Evolutionary conservation across 92 coral and sea anemone species (phyloP), one percentile per base, ranked within the genome.

Genomic region (Porites evermanni): DNA sequence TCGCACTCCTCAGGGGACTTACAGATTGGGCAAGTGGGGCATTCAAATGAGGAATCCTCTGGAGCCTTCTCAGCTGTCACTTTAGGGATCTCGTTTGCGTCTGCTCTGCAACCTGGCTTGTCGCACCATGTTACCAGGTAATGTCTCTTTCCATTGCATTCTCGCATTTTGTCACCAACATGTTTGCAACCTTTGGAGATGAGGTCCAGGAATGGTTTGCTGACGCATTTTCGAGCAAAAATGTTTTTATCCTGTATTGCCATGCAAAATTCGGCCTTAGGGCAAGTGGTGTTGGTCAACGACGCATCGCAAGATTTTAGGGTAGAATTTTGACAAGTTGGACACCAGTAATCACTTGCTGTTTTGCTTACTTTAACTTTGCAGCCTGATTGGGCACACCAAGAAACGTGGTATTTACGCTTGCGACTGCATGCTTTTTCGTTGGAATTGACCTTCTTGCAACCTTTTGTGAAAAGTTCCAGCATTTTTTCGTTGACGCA

Each of bases 61-160:
- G 47, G 38, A 1, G 1, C 19, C 13, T 58, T 21, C 12, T 38
- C 50, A 13, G 47, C 18, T 10, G 9, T 38, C 47, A 0, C 79
- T 7, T 26, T 4, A 4, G 66, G 59, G 20, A 72, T 72, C 29
- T 24, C 60, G 17, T 64, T 0, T 12, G 68, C 16, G n/a, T 19
- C 44, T 44, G 82, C 82, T 78, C n/a, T 80, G 84, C 84, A 80
- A 10, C 84, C 84, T 52, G 84, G 16, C 8, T 79, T 70, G 63
- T 66, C 38, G 14, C 83, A 79, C 14, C 59, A 69, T 12, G 83
- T 16, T 21, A 79, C 72, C 20, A 32, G 72, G 6, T 79, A 79
- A 9, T 18, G 10, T 79, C 56, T 69, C 72, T 79, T 79, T 64
- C 72, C 6, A 13, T 47, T 64, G 38, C 83, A 79, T 51, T 64